These are phyloP conservation scores for Loxodonta africana DNA, from an alignment of 2,113 vertebrate genomes.

Conservation along the genomic window DNA sequence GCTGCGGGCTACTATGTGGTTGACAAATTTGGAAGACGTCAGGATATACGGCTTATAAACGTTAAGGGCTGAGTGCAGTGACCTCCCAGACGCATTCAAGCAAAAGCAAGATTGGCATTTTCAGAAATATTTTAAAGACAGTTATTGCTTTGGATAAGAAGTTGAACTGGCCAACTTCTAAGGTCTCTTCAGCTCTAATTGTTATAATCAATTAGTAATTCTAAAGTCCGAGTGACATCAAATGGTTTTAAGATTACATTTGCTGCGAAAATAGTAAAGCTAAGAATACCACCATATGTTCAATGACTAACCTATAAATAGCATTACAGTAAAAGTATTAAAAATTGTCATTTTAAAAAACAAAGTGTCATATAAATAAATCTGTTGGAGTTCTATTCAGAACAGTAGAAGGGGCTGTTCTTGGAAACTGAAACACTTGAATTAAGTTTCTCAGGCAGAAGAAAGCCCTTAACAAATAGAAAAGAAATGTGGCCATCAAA, in stretches of 20 bases:
- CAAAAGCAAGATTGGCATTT: constrained; percentile 24
- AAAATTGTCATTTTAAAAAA: constrained; percentile 47
- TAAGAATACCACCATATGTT: constrained; percentile 61
- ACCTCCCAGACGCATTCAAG: not conserved
- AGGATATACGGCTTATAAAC: not conserved
- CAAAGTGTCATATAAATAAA: constrained; percentile 70
- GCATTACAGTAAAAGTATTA: constrained; percentile 56
- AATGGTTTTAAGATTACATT: constrained; percentile 49
- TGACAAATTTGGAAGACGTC: not conserved
- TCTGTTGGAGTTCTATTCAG: constrained; percentile 55
- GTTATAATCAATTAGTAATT: constrained; percentile 24
- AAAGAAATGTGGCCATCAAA: constrained; percentile 9
- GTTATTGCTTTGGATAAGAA: constrained; percentile 27
- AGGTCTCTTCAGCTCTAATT: not conserved
- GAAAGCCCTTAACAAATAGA: not conserved
- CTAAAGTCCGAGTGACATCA: not conserved
- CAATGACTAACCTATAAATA: constrained; percentile 51
- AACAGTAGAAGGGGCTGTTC: not conserved
- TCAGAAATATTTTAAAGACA: constrained; percentile 42
- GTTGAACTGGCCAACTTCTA: constrained; percentile 28
- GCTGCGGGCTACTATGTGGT: not conserved
- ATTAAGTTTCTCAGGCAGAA: constrained; percentile 44
- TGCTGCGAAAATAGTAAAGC: constrained; percentile 23
- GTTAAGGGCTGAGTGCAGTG: not conserved
- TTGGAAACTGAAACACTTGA: constrained; percentile 35